Evolutionary conservation across 2,888 invertebrate genomes (phyloP).

Genomic region (Coleophora deauratella): DNA sequence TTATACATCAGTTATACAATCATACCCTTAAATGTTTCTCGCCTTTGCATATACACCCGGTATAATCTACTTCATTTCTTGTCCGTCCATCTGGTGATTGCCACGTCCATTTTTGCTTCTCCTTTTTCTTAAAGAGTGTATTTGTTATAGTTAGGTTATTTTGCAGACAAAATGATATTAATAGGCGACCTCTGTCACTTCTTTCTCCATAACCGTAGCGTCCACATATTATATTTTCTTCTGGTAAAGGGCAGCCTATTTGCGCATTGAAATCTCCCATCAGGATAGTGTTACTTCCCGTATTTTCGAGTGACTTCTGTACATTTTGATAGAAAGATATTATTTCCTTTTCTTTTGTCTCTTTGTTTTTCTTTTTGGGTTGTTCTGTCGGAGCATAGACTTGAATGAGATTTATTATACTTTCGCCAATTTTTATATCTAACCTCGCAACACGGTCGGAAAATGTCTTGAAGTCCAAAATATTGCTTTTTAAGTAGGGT

Average conservation of each 20-base stretch:
- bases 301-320: conserved; percentile 8
- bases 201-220: conserved; percentile 4
- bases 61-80: conserved; percentile 5
- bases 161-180: conserved; percentile 5
- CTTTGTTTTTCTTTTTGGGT: too few species aligned
- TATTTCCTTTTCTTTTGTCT: too few species aligned
- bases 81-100: conserved; percentile 1
- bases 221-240: background rate
- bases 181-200: conserved; percentile 2
- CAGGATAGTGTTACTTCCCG: background rate
- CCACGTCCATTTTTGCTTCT: conserved; percentile 6
- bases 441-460: conserved; percentile 1
- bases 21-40: too few species aligned
- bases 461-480: too few species aligned
- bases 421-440: conserved; percentile 7
- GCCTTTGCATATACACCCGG: too few species aligned
- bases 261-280: conserved; percentile 8
- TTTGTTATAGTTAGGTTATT: conserved; percentile 3
- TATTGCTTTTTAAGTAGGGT: too few species aligned
- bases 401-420: too few species aligned
- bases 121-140: conserved; percentile 1
- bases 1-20: too few species aligned
- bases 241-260: conserved; percentile 2
- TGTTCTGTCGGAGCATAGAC: too few species aligned
- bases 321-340: too few species aligned